A percentile compares a stretch with the other conserved stretches of the same genome.
Evolutionary conservation across 2,113 vertebrate species (phyloP).

Genomic region (Aphelocoma coerulescens): DNA sequence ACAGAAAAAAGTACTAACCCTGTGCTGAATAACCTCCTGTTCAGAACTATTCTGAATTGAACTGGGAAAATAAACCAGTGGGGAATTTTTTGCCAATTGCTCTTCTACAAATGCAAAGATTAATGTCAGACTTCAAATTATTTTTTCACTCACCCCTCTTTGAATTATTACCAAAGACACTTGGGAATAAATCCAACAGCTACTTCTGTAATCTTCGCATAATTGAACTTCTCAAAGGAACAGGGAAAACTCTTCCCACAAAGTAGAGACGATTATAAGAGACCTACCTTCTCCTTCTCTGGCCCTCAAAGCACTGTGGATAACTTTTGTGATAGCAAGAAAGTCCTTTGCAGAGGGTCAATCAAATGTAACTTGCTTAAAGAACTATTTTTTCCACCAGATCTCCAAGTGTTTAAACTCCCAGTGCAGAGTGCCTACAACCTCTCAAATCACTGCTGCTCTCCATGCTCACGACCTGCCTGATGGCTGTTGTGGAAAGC

Average conservation of each 20-base stretch:
- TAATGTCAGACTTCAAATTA: slow-evolving; percentile 27
- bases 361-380: neutral
- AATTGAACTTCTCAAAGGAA: slow-evolving; percentile 48
- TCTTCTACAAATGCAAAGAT: slow-evolving; percentile 30
- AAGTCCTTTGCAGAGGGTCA: neutral
- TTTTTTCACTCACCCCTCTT: slow-evolving; percentile 34
- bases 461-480: neutral
- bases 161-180: slow-evolving; percentile 36
- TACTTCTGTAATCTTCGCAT: slow-evolving; percentile 14
- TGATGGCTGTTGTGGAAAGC: neutral
- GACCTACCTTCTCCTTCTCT: neutral
- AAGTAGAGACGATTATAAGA: neutral
- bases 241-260: neutral
- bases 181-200: slow-evolving; percentile 19
- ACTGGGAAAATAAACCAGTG: slow-evolving; percentile 24
- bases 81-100: slow-evolving; percentile 29
- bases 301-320: neutral
- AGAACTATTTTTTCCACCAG: neutral
- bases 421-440: neutral
- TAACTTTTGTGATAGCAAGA: neutral
- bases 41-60: neutral
- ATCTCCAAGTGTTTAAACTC: neutral
- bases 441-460: neutral
- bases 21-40: neutral
- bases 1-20: neutral